Conservation (phyloP, 2,113 vertebrate genomes). For the Lamprologus sp. region DNA sequence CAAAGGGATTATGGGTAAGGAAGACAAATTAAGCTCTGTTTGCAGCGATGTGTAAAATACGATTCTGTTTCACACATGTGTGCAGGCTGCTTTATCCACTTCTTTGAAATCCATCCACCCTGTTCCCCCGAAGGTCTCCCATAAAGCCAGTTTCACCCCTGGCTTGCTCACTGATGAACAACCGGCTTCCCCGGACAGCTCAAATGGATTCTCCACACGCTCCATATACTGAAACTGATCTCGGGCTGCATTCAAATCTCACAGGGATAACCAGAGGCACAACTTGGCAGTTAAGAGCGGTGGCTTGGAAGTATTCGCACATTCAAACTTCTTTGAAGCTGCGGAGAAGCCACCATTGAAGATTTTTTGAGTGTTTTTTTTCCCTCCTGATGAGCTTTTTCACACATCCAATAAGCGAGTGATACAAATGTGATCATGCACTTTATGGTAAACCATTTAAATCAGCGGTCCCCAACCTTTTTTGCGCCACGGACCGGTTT, state of each 20-base stretch:
- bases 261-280: constrained; percentile 8
- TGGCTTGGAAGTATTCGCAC: not conserved
- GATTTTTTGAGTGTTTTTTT: not conserved
- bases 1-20: constrained; percentile 36
- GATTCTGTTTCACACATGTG: constrained; percentile 9
- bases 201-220: constrained; percentile 28
- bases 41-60: constrained; percentile 28
- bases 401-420: not conserved
- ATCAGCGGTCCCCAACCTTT: fast-evolving
- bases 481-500: too few relatives aligned
- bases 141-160: constrained; percentile 11
- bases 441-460: not conserved
- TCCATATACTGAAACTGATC: constrained; percentile 22
- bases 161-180: constrained; percentile 28
- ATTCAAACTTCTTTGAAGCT: constrained; percentile 11
- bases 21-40: constrained; percentile 41
- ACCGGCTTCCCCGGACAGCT: constrained; percentile 1
- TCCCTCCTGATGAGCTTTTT: not conserved
- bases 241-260: constrained; percentile 13
- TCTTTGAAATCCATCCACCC: constrained; percentile 30
- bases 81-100: not conserved
- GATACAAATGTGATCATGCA: not conserved
- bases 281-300: constrained; percentile 12
- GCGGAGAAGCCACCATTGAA: not conserved
- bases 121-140: not conserved